phyloP scores from a whole-genome alignment of 2,888 invertebrate species.

The Ptychoptera contaminata region DNA sequence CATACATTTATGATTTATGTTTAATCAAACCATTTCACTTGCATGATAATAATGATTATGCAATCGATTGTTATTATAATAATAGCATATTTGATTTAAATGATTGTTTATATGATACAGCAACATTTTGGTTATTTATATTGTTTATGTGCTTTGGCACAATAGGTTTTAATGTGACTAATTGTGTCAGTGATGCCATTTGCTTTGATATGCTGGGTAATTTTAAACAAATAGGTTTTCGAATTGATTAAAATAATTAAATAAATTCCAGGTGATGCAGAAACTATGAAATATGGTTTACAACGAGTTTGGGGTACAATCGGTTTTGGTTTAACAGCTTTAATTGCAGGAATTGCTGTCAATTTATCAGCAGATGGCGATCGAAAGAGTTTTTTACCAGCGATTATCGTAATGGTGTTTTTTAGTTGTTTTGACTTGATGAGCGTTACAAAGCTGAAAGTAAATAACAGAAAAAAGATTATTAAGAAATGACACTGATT shows the following conservation, averaged over 20 bases:
- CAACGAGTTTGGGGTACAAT: constrained; percentile 73
- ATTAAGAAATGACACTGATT: constrained; percentile 2
- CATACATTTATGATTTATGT: no score
- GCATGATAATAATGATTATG: no score
- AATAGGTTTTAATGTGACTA: constrained; percentile 68
- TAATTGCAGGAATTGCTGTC: constrained; percentile 52
- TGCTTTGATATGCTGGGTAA: constrained; percentile 75
- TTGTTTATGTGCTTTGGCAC: constrained; percentile 55
- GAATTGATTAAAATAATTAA: background rate
- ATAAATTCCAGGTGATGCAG: constrained; percentile 39
- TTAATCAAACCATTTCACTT: no score
- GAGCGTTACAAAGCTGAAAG: constrained; percentile 36
- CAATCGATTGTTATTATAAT: no score
- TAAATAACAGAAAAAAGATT: background rate
- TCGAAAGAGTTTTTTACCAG: constrained; percentile 51
- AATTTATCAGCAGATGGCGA: constrained; percentile 43
- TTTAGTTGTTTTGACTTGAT: constrained; percentile 49
- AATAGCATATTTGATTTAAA: no score
- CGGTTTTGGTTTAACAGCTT: constrained; percentile 59
- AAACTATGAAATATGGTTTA: constrained; percentile 53
- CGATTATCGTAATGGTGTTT: constrained; percentile 46
- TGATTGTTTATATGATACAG: constrained; percentile 38
- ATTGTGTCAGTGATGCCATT: constrained; percentile 78
- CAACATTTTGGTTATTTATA: constrained; percentile 59
- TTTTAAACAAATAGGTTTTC: background rate